Conservation (phyloP, 2,888 invertebrate species). For the Disparrhopalites patrizii region DNA sequence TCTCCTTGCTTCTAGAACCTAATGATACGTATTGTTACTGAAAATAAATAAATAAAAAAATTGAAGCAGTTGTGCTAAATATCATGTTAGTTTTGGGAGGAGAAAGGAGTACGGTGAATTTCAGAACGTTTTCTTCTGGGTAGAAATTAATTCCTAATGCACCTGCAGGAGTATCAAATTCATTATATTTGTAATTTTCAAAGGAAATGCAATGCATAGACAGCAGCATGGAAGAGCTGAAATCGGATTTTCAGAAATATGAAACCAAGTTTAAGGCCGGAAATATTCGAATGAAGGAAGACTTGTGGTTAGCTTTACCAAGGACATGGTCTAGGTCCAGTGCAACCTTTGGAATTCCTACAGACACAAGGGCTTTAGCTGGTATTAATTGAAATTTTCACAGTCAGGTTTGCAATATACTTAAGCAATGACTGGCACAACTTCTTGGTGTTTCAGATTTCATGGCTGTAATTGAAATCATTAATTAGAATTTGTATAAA, state of each 20-base stretch:
- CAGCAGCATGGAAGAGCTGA: conserved; percentile 33
- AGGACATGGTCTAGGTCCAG: conserved; percentile 42
- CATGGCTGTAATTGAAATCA: background rate
- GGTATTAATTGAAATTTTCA: conserved; percentile 25
- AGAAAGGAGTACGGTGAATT: too few species aligned
- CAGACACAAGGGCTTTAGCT: conserved; percentile 31
- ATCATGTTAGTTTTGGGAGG: too few species aligned
- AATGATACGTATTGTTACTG: too few species aligned
- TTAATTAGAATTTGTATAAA: too few species aligned
- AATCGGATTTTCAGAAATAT: conserved; percentile 35
- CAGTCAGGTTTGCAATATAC: background rate
- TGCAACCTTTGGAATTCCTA: conserved; percentile 43
- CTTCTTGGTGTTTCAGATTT: background rate
- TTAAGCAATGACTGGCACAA: too few species aligned
- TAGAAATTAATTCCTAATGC: too few species aligned
- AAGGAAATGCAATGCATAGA: conserved; percentile 39
- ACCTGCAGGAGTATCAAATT: too few species aligned
- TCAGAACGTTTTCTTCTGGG: too few species aligned
- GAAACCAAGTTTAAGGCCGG: conserved; percentile 43
- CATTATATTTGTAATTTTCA: too few species aligned
- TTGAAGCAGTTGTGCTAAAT: too few species aligned
- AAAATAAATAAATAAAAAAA: too few species aligned
- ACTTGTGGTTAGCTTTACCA: conserved; percentile 41
- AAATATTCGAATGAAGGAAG: conserved; percentile 41
- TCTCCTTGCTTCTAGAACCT: too few species aligned